These are phyloP conservation scores for Metacarcinus magister DNA, from an alignment of 2,888 invertebrate genomes.

Conservation along the genomic window DNA sequence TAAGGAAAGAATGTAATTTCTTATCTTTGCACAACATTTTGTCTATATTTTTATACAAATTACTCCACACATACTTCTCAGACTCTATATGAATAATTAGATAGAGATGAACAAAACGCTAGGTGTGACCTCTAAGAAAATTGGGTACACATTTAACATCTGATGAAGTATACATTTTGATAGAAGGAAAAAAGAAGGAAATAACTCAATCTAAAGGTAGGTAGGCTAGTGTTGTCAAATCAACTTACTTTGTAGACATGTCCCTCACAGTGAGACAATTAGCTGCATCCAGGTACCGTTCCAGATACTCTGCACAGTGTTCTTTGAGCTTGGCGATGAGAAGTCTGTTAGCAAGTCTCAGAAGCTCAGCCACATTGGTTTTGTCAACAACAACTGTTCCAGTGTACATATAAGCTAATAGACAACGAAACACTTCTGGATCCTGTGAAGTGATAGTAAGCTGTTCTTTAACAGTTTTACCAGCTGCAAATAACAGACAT, in stretches of 20 bases:
- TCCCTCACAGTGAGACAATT: constrained; percentile 88
- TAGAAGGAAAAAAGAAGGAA: too few relatives aligned
- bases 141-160: too few relatives aligned
- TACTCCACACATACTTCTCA: too few relatives aligned
- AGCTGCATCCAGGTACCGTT: constrained; percentile 87
- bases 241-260: constrained; percentile 87
- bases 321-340: constrained; percentile 87
- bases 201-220: background rate
- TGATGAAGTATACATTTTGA: too few relatives aligned
- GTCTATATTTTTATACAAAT: too few relatives aligned
- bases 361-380: constrained; percentile 87
- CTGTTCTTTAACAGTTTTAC: constrained; percentile 86
- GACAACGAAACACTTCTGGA: constrained; percentile 86
- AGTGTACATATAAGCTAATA: constrained; percentile 89
- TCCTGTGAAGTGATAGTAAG: constrained; percentile 87
- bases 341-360: constrained; percentile 88
- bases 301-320: constrained; percentile 88
- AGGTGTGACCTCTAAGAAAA: too few relatives aligned
- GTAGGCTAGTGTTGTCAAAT: background rate
- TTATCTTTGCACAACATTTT: too few relatives aligned
- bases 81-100: too few relatives aligned
- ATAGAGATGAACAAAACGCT: too few relatives aligned
- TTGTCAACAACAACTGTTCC: constrained; percentile 88
- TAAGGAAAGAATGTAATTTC: too few relatives aligned
- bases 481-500: constrained; percentile 58